A percentile compares a stretch with the other conserved stretches of the same genome.
These are phyloP conservation scores for Lasioglossum villosulum DNA, from an alignment of 2,888 invertebrate species.

Conservation along the genomic window DNA sequence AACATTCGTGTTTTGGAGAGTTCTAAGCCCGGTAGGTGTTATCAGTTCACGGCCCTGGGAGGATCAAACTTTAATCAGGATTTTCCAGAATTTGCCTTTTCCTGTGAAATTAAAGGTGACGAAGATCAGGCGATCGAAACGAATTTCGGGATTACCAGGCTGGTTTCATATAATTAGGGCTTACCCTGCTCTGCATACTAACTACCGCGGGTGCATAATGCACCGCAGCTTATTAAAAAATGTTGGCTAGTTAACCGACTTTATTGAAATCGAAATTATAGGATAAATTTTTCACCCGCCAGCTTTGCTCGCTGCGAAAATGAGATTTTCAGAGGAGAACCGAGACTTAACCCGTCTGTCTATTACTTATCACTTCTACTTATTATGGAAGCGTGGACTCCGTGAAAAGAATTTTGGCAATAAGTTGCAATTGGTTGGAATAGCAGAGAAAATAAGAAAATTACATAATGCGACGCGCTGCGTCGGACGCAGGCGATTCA, in stretches of 20 bases:
- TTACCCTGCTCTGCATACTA: conserved; percentile 23
- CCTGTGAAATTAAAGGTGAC: conserved; percentile 12
- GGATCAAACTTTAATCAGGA: conserved; percentile 24
- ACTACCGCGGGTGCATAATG: not conserved
- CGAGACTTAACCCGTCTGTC: not conserved
- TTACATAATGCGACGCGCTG: not conserved
- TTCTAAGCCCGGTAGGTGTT: conserved; percentile 8
- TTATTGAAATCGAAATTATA: not conserved
- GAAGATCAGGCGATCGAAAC: conserved; percentile 9
- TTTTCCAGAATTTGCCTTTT: conserved; percentile 15
- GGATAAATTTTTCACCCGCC: not conserved
- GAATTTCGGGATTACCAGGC: conserved; percentile 23
- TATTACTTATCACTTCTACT: not conserved
- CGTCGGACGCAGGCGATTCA: not conserved
- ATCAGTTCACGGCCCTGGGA: conserved; percentile 8
- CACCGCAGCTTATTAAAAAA: not conserved
- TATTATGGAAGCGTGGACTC: not conserved
- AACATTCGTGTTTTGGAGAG: not conserved
- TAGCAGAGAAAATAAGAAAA: not conserved
- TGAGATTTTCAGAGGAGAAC: not conserved
- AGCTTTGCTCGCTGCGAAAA: not conserved
- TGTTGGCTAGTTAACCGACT: not conserved
- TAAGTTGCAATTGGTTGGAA: too few relatives aligned
- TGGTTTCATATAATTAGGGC: conserved; percentile 30
- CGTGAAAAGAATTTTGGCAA: too few relatives aligned